Evolutionary conservation across 2,888 invertebrate genomes (phyloP).

Genomic region (Molorchus minor): DNA sequence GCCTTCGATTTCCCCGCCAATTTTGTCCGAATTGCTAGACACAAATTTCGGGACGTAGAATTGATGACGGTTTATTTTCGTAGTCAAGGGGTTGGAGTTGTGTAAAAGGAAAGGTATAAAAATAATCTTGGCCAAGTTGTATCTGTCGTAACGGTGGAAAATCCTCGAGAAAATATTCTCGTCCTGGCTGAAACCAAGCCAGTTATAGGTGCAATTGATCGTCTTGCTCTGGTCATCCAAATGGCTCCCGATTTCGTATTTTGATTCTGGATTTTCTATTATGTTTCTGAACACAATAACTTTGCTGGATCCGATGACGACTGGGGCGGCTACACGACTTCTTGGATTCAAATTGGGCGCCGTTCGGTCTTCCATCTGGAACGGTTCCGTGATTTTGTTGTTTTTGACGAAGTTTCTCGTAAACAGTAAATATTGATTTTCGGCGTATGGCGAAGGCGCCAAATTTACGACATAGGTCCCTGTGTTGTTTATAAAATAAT

Average conservation of each 20-base stretch:
- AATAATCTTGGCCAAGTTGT: slow-evolving; percentile 91
- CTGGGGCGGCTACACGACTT: slow-evolving; percentile 90
- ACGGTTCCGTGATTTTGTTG: slow-evolving; percentile 88
- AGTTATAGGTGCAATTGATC: slow-evolving; percentile 95
- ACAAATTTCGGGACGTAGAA: slow-evolving; percentile 83
- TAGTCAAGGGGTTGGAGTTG: slow-evolving; percentile 88
- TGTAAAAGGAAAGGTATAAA: slow-evolving; percentile 92
- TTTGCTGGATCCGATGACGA: slow-evolving; percentile 92
- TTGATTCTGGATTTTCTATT: slow-evolving; percentile 87
- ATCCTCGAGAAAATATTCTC: slow-evolving; percentile 77
- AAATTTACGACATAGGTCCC: slow-evolving; percentile 90
- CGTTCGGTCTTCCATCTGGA: slow-evolving; percentile 72
- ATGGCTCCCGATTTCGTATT: slow-evolving; percentile 95
- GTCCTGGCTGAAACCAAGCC: slow-evolving; percentile 83
- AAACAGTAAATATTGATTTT: slow-evolving; percentile 82
- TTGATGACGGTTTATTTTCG: slow-evolving; percentile 79
- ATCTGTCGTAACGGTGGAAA: slow-evolving; percentile 89
- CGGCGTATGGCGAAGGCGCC: slow-evolving; percentile 87
- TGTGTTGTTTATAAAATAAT: slow-evolving; percentile 88
- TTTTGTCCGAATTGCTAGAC: slow-evolving; percentile 70
- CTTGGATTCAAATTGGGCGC: slow-evolving; percentile 82
- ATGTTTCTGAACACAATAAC: slow-evolving; percentile 90
- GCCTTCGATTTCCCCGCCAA: slow-evolving; percentile 95
- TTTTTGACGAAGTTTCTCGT: slow-evolving; percentile 87
- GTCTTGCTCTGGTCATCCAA: slow-evolving; percentile 91